phyloP scores from a whole-genome alignment of 2,888 invertebrate species.

The Trichopria drosophilae region DNA sequence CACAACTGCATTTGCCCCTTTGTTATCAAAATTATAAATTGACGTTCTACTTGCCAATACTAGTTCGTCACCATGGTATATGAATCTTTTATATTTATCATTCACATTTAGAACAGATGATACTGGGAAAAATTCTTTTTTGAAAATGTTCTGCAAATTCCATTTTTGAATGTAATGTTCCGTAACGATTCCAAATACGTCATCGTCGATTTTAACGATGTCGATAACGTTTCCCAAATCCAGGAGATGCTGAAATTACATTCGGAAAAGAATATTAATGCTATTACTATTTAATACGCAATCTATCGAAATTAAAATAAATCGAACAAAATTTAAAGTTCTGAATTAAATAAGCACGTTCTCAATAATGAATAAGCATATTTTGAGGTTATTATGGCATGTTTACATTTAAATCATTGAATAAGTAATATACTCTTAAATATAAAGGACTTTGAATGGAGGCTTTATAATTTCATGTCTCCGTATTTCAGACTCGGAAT shows the following conservation, averaged over 20 bases:
- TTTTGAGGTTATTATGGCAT: not conserved
- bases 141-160: conserved; percentile 30
- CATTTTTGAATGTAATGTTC: conserved; percentile 31
- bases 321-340: not conserved
- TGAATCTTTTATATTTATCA: conserved; percentile 30
- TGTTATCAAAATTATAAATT: conserved; percentile 30
- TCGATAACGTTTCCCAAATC: conserved; percentile 41
- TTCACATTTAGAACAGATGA: conserved; percentile 7
- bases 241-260: conserved; percentile 38
- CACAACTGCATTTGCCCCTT: not conserved
- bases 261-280: not conserved
- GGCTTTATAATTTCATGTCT: too few relatives aligned
- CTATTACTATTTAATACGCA: not conserved
- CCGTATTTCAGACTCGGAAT: too few relatives aligned
- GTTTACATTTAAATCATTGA: conserved; percentile 6
- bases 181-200: conserved; percentile 34
- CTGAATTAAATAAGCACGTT: conserved; percentile 4
- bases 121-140: conserved; percentile 10
- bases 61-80: conserved; percentile 30
- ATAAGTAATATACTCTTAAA: too few relatives aligned
- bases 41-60: conserved; percentile 25
- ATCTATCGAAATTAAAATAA: conserved; percentile 4
- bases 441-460: too few relatives aligned
- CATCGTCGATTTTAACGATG: conserved; percentile 32
- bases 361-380: not conserved